Evolutionary conservation across 2,797 vertebrate genomes (phyloP).

Genomic region (Arremon brunneinucha): DNA sequence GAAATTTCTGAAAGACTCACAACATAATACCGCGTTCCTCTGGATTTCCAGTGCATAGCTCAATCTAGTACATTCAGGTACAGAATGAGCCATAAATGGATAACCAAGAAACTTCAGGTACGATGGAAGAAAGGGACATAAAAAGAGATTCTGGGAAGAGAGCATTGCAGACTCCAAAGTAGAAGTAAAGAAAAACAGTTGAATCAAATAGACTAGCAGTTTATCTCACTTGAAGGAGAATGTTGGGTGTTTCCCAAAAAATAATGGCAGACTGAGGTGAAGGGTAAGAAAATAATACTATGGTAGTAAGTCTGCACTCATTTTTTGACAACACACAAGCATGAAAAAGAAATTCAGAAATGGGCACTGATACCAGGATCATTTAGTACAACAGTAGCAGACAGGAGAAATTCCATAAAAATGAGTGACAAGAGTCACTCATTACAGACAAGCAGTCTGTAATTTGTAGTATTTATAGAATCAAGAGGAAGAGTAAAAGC

Average conservation of each 20-base stretch:
- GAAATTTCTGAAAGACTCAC: not conserved
- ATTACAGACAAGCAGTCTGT: not conserved
- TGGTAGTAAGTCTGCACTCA: not conserved
- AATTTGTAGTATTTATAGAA: not conserved
- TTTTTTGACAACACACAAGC: not conserved
- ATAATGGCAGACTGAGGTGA: not conserved
- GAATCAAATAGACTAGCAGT: not conserved
- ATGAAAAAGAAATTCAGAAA: not conserved
- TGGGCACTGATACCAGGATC: not conserved
- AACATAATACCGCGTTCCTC: not conserved
- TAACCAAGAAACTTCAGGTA: not conserved
- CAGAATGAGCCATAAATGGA: not conserved
- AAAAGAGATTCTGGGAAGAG: not conserved
- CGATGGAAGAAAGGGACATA: not conserved
- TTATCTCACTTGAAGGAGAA: not conserved
- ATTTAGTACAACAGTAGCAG: not conserved
- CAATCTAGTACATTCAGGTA: not conserved
- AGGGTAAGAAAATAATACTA: not conserved
- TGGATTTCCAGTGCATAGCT: not conserved
- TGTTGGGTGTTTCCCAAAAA: fast-evolving
- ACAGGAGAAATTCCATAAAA: not conserved
- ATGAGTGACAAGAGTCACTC: not conserved
- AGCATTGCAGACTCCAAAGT: not conserved
- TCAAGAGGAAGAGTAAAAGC: not conserved
- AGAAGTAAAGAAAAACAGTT: not conserved